Evolutionary conservation across 2,113 vertebrate species (phyloP).

Genomic region (Corythaixoides concolor): DNA sequence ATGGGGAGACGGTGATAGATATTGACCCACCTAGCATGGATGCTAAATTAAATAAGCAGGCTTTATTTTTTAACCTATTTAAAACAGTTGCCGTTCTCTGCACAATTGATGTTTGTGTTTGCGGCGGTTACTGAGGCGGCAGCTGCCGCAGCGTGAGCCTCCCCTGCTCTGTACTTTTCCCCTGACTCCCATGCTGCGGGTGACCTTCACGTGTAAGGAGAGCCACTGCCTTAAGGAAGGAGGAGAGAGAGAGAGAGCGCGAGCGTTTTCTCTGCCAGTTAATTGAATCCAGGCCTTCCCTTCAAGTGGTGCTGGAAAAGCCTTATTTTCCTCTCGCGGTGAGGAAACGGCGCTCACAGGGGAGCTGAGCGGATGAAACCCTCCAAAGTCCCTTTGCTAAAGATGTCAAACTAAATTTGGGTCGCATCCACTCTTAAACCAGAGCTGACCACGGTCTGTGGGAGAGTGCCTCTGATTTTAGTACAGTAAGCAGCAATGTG

Average conservation of each 20-base stretch:
- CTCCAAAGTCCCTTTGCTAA: not conserved
- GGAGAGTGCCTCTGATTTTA: not conserved
- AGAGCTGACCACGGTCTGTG: not conserved
- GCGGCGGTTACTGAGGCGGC: not conserved
- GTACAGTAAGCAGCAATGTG: not conserved
- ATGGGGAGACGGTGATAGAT: conserved; percentile 44
- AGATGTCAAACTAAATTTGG: conserved; percentile 16
- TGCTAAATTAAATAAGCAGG: conserved; percentile 32
- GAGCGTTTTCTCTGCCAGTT: conserved; percentile 42
- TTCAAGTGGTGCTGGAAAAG: conserved; percentile 12
- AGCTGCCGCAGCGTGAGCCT: not conserved
- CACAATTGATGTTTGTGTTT: conserved; percentile 5
- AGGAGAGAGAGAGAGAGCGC: not conserved
- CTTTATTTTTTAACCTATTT: conserved; percentile 62
- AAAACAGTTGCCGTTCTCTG: not conserved
- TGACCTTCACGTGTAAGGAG: conserved; percentile 48
- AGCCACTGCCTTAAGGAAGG: conserved; percentile 2
- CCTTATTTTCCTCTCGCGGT: not conserved
- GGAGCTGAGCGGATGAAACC: not conserved
- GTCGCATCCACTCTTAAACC: not conserved
- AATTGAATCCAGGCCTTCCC: conserved; percentile 42
- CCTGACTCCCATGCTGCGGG: not conserved
- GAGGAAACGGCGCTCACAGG: not conserved
- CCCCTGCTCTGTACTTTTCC: not conserved
- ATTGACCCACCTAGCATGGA: conserved; percentile 51